Conservation (phyloP, 2,888 invertebrate genomes). For the Plagiodera versicolora region DNA sequence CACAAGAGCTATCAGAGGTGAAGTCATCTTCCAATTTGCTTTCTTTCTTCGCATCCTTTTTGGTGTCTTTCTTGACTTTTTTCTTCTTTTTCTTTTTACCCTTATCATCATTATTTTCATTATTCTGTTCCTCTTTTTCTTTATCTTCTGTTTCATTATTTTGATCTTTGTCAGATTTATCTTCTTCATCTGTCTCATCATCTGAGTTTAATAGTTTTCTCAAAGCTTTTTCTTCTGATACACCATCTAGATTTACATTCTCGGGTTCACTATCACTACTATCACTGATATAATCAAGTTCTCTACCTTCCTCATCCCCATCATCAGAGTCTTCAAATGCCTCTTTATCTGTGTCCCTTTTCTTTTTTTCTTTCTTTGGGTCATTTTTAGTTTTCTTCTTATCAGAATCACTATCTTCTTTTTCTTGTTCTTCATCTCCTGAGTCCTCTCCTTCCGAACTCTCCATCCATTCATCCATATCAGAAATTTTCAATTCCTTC, state of each 20-base stretch:
- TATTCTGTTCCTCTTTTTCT: slow-evolving; percentile 70
- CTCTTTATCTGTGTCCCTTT: slow-evolving; percentile 82
- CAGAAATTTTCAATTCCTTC: slow-evolving; percentile 80
- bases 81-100: slow-evolving; percentile 60
- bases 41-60: slow-evolving; percentile 57
- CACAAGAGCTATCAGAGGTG: slow-evolving; percentile 69
- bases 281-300: slow-evolving; percentile 90
- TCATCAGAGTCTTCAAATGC: slow-evolving; percentile 96
- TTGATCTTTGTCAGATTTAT: slow-evolving; percentile 73
- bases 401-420: slow-evolving; percentile 64
- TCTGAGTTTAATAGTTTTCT: slow-evolving; percentile 85
- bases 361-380: slow-evolving; percentile 63
- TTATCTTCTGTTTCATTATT: slow-evolving; percentile 70
- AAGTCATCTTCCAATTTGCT: slow-evolving; percentile 62
- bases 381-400: slow-evolving; percentile 65
- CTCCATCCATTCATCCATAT: slow-evolving; percentile 93
- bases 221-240: slow-evolving; percentile 71
- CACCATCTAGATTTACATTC: slow-evolving; percentile 74
- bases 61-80: slow-evolving; percentile 58
- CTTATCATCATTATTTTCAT: slow-evolving; percentile 60
- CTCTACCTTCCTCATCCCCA: slow-evolving; percentile 93
- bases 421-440: slow-evolving; percentile 69
- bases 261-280: slow-evolving; percentile 76
- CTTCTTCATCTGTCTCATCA: slow-evolving; percentile 84
- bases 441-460: slow-evolving; percentile 78